Conservation (phyloP, 2,113 vertebrate species). For the Stegastes partitus region DNA sequence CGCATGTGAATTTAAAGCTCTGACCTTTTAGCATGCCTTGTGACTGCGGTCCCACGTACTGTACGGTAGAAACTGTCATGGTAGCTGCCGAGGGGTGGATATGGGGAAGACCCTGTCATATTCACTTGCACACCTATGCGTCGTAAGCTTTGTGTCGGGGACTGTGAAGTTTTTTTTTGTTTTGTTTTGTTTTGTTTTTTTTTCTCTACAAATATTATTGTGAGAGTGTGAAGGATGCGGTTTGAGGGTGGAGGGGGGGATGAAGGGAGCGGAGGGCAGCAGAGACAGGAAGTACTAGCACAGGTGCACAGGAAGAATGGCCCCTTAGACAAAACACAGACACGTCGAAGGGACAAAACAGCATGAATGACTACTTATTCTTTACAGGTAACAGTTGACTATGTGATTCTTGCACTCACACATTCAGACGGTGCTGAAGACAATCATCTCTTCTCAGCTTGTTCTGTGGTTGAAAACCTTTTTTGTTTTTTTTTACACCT, state of each 20-base stretch:
- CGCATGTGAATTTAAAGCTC: conserved; percentile 44
- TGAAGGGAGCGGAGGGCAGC: conserved; percentile 75
- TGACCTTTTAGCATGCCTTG: conserved; percentile 61
- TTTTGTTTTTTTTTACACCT: neutral
- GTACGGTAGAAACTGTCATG: conserved; percentile 61
- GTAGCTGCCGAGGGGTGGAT: conserved; percentile 39
- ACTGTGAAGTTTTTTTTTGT: conserved; percentile 26
- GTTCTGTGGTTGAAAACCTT: conserved; percentile 4
- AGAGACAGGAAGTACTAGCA: conserved; percentile 84
- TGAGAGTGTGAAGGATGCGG: conserved; percentile 80
- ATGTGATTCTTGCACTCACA: neutral
- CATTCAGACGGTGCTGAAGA: neutral
- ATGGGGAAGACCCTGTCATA: conserved; percentile 77
- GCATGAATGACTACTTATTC: conserved; percentile 52
- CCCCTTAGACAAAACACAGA: conserved; percentile 78
- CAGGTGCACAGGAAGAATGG: conserved; percentile 88
- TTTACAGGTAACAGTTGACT: conserved; percentile 30
- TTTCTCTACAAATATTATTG: conserved; percentile 60
- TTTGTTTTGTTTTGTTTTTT: conserved; percentile 23
- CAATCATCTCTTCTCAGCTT: neutral
- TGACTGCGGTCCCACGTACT: conserved; percentile 59
- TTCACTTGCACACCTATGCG: conserved; percentile 50
- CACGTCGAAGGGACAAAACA: conserved; percentile 40
- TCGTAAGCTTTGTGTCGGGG: conserved; percentile 42
- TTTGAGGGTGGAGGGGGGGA: conserved; percentile 67